Evolutionary conservation across 2,888 invertebrate genomes (phyloP).

Genomic region (Drosophila antonietae): DNA sequence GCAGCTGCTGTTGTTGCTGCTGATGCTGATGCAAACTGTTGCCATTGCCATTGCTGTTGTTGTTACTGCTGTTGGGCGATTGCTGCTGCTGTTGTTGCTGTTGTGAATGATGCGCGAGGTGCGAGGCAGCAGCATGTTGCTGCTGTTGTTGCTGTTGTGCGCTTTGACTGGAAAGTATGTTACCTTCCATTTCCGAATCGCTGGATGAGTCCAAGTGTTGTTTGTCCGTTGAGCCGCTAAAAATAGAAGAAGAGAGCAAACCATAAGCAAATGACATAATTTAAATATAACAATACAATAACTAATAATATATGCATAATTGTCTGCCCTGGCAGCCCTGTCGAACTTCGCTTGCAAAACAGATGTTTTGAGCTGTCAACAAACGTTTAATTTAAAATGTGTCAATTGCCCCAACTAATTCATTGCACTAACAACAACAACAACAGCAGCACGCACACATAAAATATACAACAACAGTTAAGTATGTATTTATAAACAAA

Average conservation of each 20-base stretch:
- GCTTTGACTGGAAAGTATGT: slow-evolving; percentile 82
- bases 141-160: slow-evolving; percentile 65
- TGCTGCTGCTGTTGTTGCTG: slow-evolving; percentile 67
- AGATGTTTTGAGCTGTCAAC: slow-evolving; percentile 61
- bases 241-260: slow-evolving; percentile 4
- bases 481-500: slow-evolving; percentile 74
- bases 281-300: background rate
- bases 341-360: slow-evolving; percentile 40
- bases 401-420: slow-evolving; percentile 74
- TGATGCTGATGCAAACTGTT: slow-evolving; percentile 70
- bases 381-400: slow-evolving; percentile 70
- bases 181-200: slow-evolving; percentile 85
- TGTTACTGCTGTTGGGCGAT: slow-evolving; percentile 61
- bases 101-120: slow-evolving; percentile 65
- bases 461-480: slow-evolving; percentile 19
- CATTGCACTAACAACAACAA: slow-evolving; percentile 35
- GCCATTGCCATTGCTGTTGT: slow-evolving; percentile 52
- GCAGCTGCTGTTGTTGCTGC: slow-evolving; percentile 39
- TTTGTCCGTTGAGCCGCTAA: slow-evolving; percentile 85
- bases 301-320: background rate
- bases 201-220: slow-evolving; percentile 85
- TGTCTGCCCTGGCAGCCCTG: slow-evolving; percentile 15
- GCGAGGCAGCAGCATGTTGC: slow-evolving; percentile 34
- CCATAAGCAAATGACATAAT: background rate
- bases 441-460: slow-evolving; percentile 12